These are phyloP conservation scores for Hyposmocoma kahamanoa DNA, from an alignment of 1,140 invertebrate genomes.

Conservation along the genomic window DNA sequence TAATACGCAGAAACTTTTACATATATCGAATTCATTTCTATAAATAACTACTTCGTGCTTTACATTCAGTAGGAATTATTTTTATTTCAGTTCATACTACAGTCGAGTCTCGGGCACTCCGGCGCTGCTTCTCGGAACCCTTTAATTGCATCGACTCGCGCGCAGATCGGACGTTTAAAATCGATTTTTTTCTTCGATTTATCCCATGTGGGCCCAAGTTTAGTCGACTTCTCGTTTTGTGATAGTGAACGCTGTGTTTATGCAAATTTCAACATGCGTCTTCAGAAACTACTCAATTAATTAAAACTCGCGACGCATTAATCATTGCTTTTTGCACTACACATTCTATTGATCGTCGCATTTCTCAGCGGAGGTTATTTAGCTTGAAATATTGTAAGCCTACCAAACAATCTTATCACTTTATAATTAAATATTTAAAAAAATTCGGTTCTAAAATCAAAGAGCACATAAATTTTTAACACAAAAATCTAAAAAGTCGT, in stretches of 20 bases:
- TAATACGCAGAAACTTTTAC: not conserved
- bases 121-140: slow-evolving; percentile 55
- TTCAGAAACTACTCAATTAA: slow-evolving; percentile 70
- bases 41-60: not conserved
- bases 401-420: too few relatives aligned
- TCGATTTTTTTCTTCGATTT: slow-evolving; percentile 71
- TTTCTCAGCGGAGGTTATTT: too few relatives aligned
- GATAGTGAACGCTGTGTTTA: slow-evolving; percentile 64
- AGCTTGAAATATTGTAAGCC: too few relatives aligned
- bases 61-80: slow-evolving; percentile 14
- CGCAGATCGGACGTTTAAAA: slow-evolving; percentile 70
- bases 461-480: too few relatives aligned
- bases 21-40: not conserved
- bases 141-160: slow-evolving; percentile 66
- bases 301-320: slow-evolving; percentile 41
- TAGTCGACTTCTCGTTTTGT: slow-evolving; percentile 57
- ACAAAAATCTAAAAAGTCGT: too few relatives aligned
- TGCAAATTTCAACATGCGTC: slow-evolving; percentile 69
- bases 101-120: slow-evolving; percentile 22
- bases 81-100: slow-evolving; percentile 16
- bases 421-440: too few relatives aligned
- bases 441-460: too few relatives aligned
- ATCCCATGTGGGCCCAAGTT: slow-evolving; percentile 53
- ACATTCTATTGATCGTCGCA: too few relatives aligned
- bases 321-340: not conserved